Evolutionary conservation across 2,888 invertebrate species (phyloP).

Genomic region (Laspeyria flexula): DNA sequence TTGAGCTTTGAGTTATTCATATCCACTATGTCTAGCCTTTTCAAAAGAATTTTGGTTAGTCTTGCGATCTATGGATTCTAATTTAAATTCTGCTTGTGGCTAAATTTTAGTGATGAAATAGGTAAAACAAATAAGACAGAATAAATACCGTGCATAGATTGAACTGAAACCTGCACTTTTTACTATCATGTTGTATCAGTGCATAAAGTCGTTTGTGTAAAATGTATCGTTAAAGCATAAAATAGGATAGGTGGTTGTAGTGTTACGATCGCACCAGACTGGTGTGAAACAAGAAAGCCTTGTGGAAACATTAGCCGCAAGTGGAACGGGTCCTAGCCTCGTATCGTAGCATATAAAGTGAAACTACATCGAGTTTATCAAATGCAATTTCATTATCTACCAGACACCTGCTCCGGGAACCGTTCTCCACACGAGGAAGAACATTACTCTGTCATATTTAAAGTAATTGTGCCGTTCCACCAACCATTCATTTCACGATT

Average conservation of each 20-base stretch:
- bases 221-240: conserved; percentile 48
- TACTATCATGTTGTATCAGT: conserved; percentile 33
- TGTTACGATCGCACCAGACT: conserved; percentile 50
- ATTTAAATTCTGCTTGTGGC: neutral
- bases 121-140: neutral
- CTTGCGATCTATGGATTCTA: conserved; percentile 17
- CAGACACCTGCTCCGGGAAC: conserved; percentile 57
- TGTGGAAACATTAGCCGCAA: conserved; percentile 65
- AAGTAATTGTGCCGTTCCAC: neutral
- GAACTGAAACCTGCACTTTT: conserved; percentile 33
- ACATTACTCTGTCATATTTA: conserved; percentile 9
- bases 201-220: conserved; percentile 48
- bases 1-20: too few relatives aligned
- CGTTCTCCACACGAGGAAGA: conserved; percentile 36
- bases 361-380: conserved; percentile 76
- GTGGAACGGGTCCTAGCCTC: conserved; percentile 68
- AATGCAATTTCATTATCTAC: conserved; percentile 78
- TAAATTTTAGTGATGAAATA: too few relatives aligned
- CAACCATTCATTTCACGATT: neutral
- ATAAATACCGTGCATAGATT: conserved; percentile 18
- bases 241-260: conserved; percentile 43
- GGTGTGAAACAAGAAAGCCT: conserved; percentile 74
- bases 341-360: conserved; percentile 74
- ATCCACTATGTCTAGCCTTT: too few relatives aligned
- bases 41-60: too few relatives aligned